Evolutionary conservation across 2,797 vertebrate genomes (phyloP).

Genomic region (Poecile montanus): DNA sequence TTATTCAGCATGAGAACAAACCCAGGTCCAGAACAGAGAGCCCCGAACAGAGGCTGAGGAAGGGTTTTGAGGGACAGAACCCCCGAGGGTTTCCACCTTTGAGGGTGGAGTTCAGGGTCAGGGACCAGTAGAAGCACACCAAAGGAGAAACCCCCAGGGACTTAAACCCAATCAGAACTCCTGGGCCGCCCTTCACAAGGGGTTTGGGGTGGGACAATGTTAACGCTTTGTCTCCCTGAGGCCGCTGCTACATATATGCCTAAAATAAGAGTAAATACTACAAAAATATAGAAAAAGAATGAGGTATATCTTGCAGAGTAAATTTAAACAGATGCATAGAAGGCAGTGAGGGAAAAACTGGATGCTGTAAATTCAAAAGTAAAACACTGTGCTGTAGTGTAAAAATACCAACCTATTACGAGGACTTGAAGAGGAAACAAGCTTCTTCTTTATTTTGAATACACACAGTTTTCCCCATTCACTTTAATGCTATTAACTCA

Average conservation of each 20-base stretch:
- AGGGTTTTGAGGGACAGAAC: too few relatives aligned
- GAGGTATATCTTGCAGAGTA: not conserved
- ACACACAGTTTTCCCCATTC: not conserved
- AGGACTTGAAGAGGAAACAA: not conserved
- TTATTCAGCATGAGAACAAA: too few relatives aligned
- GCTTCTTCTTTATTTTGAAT: not conserved
- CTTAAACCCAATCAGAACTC: too few relatives aligned
- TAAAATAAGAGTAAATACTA: not conserved
- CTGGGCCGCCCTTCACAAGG: too few relatives aligned
- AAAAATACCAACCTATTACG: not conserved
- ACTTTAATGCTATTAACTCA: not conserved
- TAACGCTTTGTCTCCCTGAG: too few relatives aligned
- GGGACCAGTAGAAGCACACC: too few relatives aligned
- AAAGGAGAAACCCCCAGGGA: too few relatives aligned
- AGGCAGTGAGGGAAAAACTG: not conserved
- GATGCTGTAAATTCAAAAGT: not conserved
- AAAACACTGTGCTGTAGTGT: not conserved
- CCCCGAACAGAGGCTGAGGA: too few relatives aligned
- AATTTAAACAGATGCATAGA: not conserved
- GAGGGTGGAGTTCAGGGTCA: too few relatives aligned
- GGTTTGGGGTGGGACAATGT: too few relatives aligned
- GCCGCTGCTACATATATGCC: not conserved
- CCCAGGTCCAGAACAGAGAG: too few relatives aligned
- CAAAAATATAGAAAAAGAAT: not conserved
- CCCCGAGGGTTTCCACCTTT: too few relatives aligned